Evolutionary conservation across 2,113 vertebrate genomes (phyloP).

Genomic region (Sinocyclocheilus anshuiensis): DNA sequence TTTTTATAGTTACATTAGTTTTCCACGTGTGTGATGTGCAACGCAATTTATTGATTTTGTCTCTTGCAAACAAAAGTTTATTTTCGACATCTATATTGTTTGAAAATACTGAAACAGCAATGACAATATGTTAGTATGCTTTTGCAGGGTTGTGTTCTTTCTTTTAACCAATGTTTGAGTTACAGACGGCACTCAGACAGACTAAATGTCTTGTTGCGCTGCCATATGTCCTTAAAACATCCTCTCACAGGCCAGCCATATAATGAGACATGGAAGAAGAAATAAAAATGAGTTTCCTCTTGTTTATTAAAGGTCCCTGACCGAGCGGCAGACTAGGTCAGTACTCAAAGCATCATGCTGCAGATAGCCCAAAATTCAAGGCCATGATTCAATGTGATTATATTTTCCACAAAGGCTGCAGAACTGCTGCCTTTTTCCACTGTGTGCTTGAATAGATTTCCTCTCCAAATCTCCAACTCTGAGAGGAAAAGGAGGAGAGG

Average conservation of each 20-base stretch:
- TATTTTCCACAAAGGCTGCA: slow-evolving; percentile 48
- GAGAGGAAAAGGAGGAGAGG: slow-evolving; percentile 59
- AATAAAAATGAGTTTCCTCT: slow-evolving; percentile 21
- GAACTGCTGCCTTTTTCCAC: slow-evolving; percentile 31
- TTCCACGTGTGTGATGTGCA: too few relatives aligned
- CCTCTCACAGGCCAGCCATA: background rate
- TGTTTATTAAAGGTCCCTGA: slow-evolving; percentile 39
- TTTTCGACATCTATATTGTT: background rate
- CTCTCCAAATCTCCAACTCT: slow-evolving; percentile 38
- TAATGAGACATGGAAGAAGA: slow-evolving; percentile 7
- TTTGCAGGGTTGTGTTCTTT: background rate
- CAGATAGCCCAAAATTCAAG: slow-evolving; percentile 23
- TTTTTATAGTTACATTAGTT: too few relatives aligned
- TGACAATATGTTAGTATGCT: background rate
- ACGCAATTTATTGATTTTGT: too few relatives aligned
- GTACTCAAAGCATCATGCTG: slow-evolving; percentile 17
- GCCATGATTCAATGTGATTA: slow-evolving; percentile 32
- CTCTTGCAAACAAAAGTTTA: background rate
- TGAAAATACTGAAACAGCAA: background rate
- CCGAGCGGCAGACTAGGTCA: background rate
- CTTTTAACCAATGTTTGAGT: background rate
- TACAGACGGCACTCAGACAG: background rate
- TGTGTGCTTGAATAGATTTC: slow-evolving; percentile 40
- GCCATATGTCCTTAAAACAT: slow-evolving; percentile 23
- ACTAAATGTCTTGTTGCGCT: slow-evolving; percentile 7